Base-by-base conservation (phyloP, 2,113 vertebrate genomes). In the Melierax canorus region DNA sequence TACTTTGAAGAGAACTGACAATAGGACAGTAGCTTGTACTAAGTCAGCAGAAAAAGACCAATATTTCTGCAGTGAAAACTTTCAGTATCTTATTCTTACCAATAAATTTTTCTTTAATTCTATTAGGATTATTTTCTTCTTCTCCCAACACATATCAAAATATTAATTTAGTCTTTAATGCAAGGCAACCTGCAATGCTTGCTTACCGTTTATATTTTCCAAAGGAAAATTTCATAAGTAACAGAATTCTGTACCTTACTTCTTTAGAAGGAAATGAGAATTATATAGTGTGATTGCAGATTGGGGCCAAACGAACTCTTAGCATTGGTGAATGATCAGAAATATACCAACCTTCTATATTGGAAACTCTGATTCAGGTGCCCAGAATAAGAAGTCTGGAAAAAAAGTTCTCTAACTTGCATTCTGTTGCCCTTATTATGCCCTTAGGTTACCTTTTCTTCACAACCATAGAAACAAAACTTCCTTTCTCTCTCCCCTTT, bases 351-450 rank as follows among this genome's bases (percentile, higher is more conserved):
- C 10, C 13, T 63, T 59, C 21, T 68, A 1, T 32, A 4, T 1
- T 36, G 27, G 51, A 91, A 91, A 68, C 9, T 2, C 11, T 27
- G 6, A 53, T 63, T 82, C 48, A 82, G 18, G 26, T 71, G 17
- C 7, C 36, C 23, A 78, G 45, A 71, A 59, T 36, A 30, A 51
- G 17, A 66, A 66, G 10, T 63, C 21, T 39, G 11, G 17, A 36
- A 59, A 68, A 73, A 67, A 72, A 0, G 0, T 34, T 78, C 19
- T 60, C 27, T 46, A 45, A 32, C 11, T 72, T 3, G 0, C 1
- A 2, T 75, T 91, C 7, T 64, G 2, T 45, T 85, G 20, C 18
- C 43, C 11, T 91, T 43, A 27, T 5, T 27, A 29, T 6, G 3
- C 32, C 11, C 26, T 56, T 32, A 34, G 16, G 29, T 79, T 34